These are phyloP conservation scores for Allophyes oxyacanthae DNA, from an alignment of 2,888 invertebrate genomes.

Conservation along the genomic window DNA sequence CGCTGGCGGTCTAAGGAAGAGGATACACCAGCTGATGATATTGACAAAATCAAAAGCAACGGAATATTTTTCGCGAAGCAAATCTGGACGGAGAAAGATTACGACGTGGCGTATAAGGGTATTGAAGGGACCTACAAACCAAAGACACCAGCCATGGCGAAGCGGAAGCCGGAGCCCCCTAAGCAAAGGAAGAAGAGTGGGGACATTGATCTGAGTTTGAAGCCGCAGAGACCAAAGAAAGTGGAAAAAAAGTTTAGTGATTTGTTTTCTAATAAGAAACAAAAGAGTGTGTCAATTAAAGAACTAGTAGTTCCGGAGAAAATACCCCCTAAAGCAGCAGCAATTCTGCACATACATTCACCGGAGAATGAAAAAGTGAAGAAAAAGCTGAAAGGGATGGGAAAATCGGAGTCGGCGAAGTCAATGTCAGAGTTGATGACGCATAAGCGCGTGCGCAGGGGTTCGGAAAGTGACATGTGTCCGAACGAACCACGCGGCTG, in stretches of 20 bases:
- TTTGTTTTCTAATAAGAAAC: constrained; percentile 84
- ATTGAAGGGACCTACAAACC: constrained; percentile 84
- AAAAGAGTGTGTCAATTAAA: constrained; percentile 82
- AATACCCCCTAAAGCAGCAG: constrained; percentile 91
- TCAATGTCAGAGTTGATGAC: constrained; percentile 72
- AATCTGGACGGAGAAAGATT: constrained; percentile 82
- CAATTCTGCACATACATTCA: constrained; percentile 89
- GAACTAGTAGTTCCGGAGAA: constrained; percentile 83
- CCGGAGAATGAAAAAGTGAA: constrained; percentile 76
- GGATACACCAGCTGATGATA: constrained; percentile 70
- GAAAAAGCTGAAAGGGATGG: constrained; percentile 79
- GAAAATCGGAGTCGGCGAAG: constrained; percentile 82
- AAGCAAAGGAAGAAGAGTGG: constrained; percentile 81
- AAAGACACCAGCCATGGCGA: constrained; percentile 84
- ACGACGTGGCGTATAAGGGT: constrained; percentile 81
- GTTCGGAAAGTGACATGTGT: constrained; percentile 84
- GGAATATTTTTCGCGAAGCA: constrained; percentile 78
- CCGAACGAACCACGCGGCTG: constrained; percentile 75
- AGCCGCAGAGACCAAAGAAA: constrained; percentile 78
- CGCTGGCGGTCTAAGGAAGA: constrained; percentile 89
- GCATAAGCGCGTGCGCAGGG: constrained; percentile 76
- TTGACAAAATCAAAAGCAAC: constrained; percentile 76
- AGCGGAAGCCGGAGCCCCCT: constrained; percentile 74
- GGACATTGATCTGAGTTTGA: constrained; percentile 81
- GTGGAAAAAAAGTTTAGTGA: constrained; percentile 86